Conservation (phyloP, 2,797 vertebrate genomes). For the Schizopygopsis malacanthus region DNA sequence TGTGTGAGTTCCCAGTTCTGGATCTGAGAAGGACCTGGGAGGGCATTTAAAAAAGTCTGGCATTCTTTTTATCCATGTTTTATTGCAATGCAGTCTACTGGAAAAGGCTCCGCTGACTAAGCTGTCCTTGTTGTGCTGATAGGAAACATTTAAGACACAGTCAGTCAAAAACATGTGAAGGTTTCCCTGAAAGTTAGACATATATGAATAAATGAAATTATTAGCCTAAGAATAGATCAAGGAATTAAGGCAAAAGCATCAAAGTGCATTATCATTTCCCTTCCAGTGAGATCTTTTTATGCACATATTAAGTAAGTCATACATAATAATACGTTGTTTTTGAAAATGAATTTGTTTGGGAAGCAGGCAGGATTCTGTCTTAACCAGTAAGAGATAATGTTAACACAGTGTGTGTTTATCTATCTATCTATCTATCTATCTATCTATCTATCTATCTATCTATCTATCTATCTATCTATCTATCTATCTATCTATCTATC, state of each 20-base stretch:
- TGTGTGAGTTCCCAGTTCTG: slow-evolving; percentile 11
- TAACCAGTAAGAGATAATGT: background rate
- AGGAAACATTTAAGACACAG: slow-evolving; percentile 7
- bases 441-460: background rate
- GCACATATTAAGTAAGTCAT: slow-evolving; percentile 37
- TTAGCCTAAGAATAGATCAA: background rate
- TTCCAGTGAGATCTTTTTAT: background rate
- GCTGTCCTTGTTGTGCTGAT: slow-evolving; percentile 8
- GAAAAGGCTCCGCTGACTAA: slow-evolving; percentile 22
- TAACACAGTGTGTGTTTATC: slow-evolving; percentile 21
- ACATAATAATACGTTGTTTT: slow-evolving; percentile 49
- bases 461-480: background rate
- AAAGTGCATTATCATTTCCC: background rate
- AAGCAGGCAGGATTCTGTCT: background rate
- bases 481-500: background rate
- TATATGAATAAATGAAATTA: background rate
- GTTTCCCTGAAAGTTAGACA: background rate
- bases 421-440: background rate
- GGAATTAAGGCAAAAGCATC: background rate
- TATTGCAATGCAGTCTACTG: slow-evolving; percentile 13
- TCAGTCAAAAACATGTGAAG: slow-evolving; percentile 4
- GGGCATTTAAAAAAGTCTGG: background rate
- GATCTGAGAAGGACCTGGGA: background rate
- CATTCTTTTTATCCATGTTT: slow-evolving; percentile 22
- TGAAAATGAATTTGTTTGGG: slow-evolving; percentile 19